Base-by-base conservation (phyloP, 2,797 vertebrate genomes). In the Peromyscus attwateri region DNA sequence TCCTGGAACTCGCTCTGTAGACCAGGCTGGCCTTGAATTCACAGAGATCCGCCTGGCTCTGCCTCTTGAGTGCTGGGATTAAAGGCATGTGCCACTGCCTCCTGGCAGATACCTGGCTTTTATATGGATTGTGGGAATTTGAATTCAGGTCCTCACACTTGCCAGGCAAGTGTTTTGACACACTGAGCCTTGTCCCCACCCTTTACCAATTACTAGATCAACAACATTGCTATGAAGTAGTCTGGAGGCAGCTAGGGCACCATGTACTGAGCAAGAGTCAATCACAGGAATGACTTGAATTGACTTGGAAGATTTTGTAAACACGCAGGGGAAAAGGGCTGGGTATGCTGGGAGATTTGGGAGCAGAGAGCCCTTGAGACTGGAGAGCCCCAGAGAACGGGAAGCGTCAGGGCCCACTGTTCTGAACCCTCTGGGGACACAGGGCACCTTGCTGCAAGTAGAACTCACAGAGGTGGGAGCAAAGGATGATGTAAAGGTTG, bases 221-320 rank as follows among this genome's bases (percentile, higher is more conserved):
- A 34, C 0, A 29, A 60, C 3, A 16, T 6, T 37, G 7, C 9
- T 1, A 9, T 21, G 46, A 87, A 62, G 19, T 6, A 40, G 83
- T 55, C 89, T 57, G 87, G 85, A 52, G 76, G 46, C 12, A 6
- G 8, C 10, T 10, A 75, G 31, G 23, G 7, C 29, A 34, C 46
- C 37, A n/a, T 11, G 6, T 29, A n/a, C 40, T 49, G 31, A 37
- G 62, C 25, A 46, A 0, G 2, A 62, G 46, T 40, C 12, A 21
- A 6, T 71, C 70, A 55, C n/a, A 77, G 81, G 52, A 68, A 79
- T 31, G 75, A 55, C 84, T 57, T 87, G 75, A 66, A 79, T 77
- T 0, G 4, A 75, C 84, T 89, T 94, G 92, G 3, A 92, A 82
- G 97, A 77, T 70, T 76, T 87, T 95, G 68, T 88, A 92, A 88